A percentile compares a stretch with the other conserved stretches of the same genome.
Evolutionary conservation across 2,113 vertebrate genomes (phyloP).

Genomic region (Nothocercus julius): DNA sequence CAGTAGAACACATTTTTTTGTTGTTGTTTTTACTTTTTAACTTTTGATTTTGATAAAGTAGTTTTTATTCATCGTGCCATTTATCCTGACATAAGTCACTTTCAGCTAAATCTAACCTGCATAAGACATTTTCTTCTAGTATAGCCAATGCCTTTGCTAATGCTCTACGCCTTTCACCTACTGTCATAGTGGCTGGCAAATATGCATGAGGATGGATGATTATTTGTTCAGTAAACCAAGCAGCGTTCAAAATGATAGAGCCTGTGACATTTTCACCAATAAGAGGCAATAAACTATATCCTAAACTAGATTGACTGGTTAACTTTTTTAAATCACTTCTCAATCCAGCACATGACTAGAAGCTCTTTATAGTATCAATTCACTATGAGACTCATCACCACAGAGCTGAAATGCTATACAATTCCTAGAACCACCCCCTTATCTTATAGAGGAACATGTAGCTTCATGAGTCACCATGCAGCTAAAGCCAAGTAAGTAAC

Average conservation of each 20-base stretch:
- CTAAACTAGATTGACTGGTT: neutral
- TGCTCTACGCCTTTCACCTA: neutral
- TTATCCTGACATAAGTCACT: neutral
- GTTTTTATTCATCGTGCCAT: neutral
- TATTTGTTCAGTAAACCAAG: neutral
- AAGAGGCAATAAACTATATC: neutral
- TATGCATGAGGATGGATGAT: neutral
- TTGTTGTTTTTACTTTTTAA: neutral
- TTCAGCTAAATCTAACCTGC: neutral
- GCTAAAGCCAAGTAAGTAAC: conserved; percentile 23
- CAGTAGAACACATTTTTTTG: neutral
- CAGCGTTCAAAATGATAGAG: neutral
- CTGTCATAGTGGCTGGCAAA: neutral
- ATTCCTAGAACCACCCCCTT: neutral
- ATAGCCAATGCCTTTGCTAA: neutral
- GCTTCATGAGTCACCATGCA: conserved; percentile 5
- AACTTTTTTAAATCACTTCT: neutral
- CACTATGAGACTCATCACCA: neutral
- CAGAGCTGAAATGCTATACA: neutral
- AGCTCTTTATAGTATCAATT: neutral
- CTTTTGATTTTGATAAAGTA: neutral
- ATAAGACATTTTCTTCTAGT: neutral
- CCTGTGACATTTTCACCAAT: neutral
- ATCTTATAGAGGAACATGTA: conserved; percentile 19
- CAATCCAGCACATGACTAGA: neutral